A percentile compares a stretch with the other conserved stretches of the same genome.
Evolutionary conservation across 2,888 invertebrate genomes (phyloP).

Genomic region (Harpalus rubripes): DNA sequence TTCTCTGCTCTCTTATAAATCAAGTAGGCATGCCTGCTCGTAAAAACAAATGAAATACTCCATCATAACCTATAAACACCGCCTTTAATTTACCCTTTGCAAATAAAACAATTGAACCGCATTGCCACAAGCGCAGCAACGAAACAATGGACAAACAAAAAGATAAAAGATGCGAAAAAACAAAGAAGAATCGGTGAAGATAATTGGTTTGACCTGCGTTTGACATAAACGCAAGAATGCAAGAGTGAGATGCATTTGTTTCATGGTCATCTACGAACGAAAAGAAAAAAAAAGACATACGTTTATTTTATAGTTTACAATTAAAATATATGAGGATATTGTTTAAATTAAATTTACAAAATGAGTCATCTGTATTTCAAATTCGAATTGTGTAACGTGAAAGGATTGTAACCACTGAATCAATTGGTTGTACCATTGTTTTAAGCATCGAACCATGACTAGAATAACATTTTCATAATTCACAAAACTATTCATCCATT

Average conservation of each 20-base stretch:
- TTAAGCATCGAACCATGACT: constrained; percentile 38
- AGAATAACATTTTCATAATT: constrained; percentile 26
- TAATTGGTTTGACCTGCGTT: constrained; percentile 53
- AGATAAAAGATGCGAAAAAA: constrained; percentile 23
- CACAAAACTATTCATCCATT: neutral
- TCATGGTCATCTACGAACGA: constrained; percentile 10
- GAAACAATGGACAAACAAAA: constrained; percentile 34
- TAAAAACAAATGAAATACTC: constrained; percentile 26
- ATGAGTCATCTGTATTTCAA: neutral
- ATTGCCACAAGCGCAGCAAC: constrained; percentile 15
- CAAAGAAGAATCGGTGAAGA: constrained; percentile 41
- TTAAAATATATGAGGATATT: neutral
- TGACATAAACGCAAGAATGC: constrained; percentile 43
- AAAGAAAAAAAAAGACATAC: neutral
- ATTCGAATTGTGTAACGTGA: constrained; percentile 10
- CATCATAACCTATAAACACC: constrained; percentile 27
- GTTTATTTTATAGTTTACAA: neutral
- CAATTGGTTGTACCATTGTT: constrained; percentile 23
- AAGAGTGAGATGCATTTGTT: neutral
- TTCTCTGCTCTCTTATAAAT: constrained; percentile 5
- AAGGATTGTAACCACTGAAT: constrained; percentile 4
- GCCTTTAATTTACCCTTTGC: constrained; percentile 31
- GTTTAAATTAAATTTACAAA: neutral
- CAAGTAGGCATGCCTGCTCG: constrained; percentile 12
- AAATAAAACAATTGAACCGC: constrained; percentile 39